These are phyloP conservation scores for Scleropages formosus DNA, from an alignment of 2,797 vertebrate species.

Conservation along the genomic window DNA sequence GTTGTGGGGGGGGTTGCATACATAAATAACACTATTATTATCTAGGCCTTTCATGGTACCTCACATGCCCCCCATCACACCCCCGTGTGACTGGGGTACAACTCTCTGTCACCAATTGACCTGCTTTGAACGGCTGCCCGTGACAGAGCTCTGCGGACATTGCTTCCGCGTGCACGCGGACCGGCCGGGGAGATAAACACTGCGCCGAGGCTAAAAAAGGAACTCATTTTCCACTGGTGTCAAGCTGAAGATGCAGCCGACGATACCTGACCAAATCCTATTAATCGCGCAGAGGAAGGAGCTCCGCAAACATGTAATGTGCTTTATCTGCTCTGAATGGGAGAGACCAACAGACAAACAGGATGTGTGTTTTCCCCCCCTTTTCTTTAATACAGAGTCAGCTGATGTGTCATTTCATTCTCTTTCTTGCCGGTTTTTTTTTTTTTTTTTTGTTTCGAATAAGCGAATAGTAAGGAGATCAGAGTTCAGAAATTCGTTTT, in stretches of 20 bases:
- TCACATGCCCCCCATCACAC: background rate
- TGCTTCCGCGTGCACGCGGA: background rate
- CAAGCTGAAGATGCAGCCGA: conserved; percentile 13
- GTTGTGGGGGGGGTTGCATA: background rate
- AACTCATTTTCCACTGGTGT: conserved; percentile 1
- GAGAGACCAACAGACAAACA: background rate
- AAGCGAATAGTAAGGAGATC: no score
- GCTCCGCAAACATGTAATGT: conserved; percentile 7
- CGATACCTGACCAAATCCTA: conserved; percentile 25
- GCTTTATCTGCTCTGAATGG: conserved; percentile 5
- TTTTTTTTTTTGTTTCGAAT: conserved; percentile 62
- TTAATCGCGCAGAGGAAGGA: conserved; percentile 17
- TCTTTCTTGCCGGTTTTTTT: background rate
- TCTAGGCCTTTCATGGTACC: conserved; percentile 6
- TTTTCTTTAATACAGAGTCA: background rate
- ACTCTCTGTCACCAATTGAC: conserved; percentile 6
- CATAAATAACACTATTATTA: conserved; percentile 27
- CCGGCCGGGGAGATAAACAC: background rate
- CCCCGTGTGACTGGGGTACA: background rate
- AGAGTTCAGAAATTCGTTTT: background rate
- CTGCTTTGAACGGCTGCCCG: background rate
- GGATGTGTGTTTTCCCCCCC: background rate
- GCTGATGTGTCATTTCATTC: no score
- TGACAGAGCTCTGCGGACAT: conserved; percentile 17
- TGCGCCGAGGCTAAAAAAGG: conserved; percentile 1